Conservation (phyloP, 2,113 vertebrate species). For the Formicarius rufipectus region DNA sequence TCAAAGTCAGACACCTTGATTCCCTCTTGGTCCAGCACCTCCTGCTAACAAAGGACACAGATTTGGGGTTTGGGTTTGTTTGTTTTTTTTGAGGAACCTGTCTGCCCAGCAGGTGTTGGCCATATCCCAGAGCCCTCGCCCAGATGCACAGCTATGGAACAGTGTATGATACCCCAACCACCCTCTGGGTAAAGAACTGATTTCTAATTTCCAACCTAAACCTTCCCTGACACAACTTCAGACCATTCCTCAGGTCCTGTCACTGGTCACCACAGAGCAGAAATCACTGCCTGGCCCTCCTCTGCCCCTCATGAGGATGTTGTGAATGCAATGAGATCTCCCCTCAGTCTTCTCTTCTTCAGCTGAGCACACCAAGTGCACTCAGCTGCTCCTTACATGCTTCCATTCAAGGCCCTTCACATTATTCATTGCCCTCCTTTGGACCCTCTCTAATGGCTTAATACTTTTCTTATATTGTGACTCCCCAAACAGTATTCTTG, state of each 20-base stretch:
- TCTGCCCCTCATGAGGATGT: background rate
- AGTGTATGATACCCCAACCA: accelerated
- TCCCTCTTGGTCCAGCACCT: background rate
- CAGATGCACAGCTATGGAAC: background rate
- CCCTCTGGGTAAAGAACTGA: background rate
- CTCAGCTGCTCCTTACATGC: background rate
- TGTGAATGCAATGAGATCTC: background rate
- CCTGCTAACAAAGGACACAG: background rate
- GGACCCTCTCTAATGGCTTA: background rate
- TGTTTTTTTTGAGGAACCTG: background rate
- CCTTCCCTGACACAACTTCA: background rate
- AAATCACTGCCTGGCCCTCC: background rate
- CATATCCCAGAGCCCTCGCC: background rate
- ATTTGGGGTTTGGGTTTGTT: no score
- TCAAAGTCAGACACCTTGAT: background rate
- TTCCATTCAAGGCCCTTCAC: background rate
- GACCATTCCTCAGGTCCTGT: accelerated
- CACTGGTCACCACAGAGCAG: background rate
- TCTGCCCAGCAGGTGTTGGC: background rate
- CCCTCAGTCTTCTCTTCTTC: background rate
- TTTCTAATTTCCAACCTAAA: background rate
- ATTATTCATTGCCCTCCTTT: accelerated
- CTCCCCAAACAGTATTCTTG: background rate
- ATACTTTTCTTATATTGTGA: accelerated
- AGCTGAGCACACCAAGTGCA: background rate